These are phyloP conservation scores for Drosophila seguyi DNA, from an alignment of 1,140 invertebrate species.

Conservation along the genomic window DNA sequence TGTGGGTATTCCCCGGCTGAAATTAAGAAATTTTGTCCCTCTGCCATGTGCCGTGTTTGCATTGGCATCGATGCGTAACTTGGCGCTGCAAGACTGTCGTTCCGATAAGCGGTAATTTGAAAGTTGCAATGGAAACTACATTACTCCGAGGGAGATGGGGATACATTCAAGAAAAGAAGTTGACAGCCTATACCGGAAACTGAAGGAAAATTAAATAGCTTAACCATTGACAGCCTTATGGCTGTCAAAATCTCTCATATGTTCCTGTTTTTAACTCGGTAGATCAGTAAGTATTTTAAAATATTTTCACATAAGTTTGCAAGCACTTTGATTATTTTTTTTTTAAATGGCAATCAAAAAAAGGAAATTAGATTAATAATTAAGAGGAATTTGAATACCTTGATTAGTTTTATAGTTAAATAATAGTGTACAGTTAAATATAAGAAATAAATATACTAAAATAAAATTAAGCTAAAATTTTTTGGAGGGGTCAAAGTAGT, in stretches of 20 bases:
- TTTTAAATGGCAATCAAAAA: too few relatives aligned
- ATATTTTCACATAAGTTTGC: neutral
- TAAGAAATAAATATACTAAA: too few relatives aligned
- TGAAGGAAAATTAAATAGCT: neutral
- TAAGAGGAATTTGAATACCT: too few relatives aligned
- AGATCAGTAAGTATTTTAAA: neutral
- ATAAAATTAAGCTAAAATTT: too few relatives aligned
- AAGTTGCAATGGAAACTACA: constrained; percentile 10
- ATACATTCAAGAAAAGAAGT: neutral
- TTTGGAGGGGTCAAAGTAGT: too few relatives aligned
- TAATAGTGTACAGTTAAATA: too few relatives aligned
- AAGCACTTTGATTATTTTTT: too few relatives aligned
- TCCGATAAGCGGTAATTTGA: constrained; percentile 55
- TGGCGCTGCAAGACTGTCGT: constrained; percentile 20
- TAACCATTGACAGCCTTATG: neutral
- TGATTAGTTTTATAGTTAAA: too few relatives aligned
- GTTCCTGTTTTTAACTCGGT: neutral
- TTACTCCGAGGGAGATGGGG: neutral
- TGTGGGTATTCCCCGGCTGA: constrained; percentile 16
- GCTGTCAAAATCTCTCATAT: too few relatives aligned
- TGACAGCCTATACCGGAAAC: neutral
- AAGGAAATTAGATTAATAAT: too few relatives aligned
- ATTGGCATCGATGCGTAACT: constrained; percentile 46
- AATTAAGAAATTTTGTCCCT: constrained; percentile 62
- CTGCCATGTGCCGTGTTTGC: constrained; percentile 34